phyloP scores from a whole-genome alignment of 2,113 vertebrate species.

The Isurus oxyrinchus region DNA sequence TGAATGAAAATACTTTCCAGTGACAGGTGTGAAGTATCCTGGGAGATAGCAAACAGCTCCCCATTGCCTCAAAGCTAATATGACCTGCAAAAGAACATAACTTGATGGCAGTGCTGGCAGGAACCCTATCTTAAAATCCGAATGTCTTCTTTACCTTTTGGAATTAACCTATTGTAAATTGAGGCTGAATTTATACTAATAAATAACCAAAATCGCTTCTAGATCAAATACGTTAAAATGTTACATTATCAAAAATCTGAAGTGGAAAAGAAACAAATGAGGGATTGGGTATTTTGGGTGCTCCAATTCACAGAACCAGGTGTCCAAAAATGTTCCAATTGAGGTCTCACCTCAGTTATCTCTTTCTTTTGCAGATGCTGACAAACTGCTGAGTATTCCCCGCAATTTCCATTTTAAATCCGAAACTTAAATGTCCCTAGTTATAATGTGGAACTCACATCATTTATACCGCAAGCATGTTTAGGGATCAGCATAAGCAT shows the following conservation, averaged over 20 bases:
- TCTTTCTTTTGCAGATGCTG: background rate
- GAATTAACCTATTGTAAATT: too few relatives aligned
- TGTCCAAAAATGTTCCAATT: background rate
- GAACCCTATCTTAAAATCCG: too few relatives aligned
- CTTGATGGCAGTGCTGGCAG: too few relatives aligned
- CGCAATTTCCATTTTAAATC: background rate
- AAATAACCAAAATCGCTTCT: too few relatives aligned
- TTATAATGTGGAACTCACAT: background rate
- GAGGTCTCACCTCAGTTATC: background rate
- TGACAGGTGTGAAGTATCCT: too few relatives aligned
- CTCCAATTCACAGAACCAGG: background rate
- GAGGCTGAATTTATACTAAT: too few relatives aligned
- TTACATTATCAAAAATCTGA: background rate
- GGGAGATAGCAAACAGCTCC: too few relatives aligned
- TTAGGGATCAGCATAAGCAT: background rate
- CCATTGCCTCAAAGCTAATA: too few relatives aligned
- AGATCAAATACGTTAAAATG: too few relatives aligned
- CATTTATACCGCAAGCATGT: background rate
- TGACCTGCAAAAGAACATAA: too few relatives aligned
- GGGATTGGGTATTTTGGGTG: background rate
- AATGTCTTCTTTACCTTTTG: too few relatives aligned
- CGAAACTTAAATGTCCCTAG: background rate
- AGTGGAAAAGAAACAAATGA: background rate
- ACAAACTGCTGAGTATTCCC: background rate
- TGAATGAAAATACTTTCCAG: too few relatives aligned